These are phyloP conservation scores for Bombycilla garrulus DNA, from an alignment of 2,113 vertebrate species.

Conservation along the genomic window DNA sequence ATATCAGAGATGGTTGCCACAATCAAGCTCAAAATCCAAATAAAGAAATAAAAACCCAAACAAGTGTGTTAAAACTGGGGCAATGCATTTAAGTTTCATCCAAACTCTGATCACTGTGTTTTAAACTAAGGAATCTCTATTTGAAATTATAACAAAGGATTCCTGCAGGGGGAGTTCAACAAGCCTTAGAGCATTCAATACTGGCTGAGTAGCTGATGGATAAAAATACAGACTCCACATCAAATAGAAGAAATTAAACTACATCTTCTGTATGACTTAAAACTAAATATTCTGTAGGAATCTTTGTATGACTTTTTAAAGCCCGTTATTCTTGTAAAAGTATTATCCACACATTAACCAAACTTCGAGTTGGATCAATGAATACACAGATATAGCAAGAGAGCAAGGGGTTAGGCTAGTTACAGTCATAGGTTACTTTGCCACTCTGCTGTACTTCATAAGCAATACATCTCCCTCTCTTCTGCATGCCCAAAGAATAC, in stretches of 20 bases:
- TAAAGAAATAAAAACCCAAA: background rate
- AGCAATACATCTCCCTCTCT: background rate
- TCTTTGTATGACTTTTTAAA: background rate
- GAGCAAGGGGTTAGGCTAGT: background rate
- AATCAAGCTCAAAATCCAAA: background rate
- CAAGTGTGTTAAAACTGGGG: accelerated
- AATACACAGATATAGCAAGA: background rate
- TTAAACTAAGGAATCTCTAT: background rate
- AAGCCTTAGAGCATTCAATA: background rate
- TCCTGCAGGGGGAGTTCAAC: background rate
- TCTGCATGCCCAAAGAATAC: background rate
- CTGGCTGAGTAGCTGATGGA: background rate
- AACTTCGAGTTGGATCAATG: background rate
- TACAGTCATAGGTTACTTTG: background rate
- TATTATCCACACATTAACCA: accelerated
- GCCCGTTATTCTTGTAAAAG: background rate
- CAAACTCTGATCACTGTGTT: background rate
- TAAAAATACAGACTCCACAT: background rate
- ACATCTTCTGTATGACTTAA: background rate
- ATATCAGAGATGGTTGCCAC: background rate
- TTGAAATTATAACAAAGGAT: background rate
- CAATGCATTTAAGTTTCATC: background rate
- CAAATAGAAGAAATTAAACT: background rate
- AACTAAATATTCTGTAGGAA: background rate
- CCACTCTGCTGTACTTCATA: background rate